Base-by-base conservation (phyloP, 30 jellyfish, hydroid and myxozoan species). In the Phacellophora camtschatica region DNA sequence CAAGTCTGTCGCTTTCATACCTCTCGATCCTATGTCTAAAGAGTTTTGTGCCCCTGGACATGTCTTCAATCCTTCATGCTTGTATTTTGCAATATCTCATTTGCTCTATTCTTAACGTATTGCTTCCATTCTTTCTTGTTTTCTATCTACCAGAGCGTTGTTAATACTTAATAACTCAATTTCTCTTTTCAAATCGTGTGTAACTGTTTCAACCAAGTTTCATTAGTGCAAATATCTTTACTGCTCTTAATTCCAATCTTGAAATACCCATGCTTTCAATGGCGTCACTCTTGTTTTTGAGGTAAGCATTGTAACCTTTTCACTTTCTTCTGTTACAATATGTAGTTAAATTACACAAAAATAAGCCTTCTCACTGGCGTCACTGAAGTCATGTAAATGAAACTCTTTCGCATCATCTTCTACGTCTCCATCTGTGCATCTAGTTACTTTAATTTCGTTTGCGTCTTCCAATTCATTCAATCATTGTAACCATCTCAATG, bases 241-340 rank as follows among this genome's bases (percentile, higher is more conserved):
- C 85, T 8, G 73, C 71, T 32, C 46, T 45, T 54, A 72, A 32
- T 33, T 72, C 71, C n/a, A 51, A 24, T 22, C 85, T 23, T 10
- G 71, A 53, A 9, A 72, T 72, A 11, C 53, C 23, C 49, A 23
- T 51, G 3, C 75, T 32, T 72, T 72, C 11, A 43, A 54, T 5
- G 88, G 88, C 3, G 75, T n/a, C 25, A 72, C 66, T 51, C 85
- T 49, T 34, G 85, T 49, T 32, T 72, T 49, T 32, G 85, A 72
- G 10, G 73, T 45, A 13, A 72, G 11, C 50, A 49, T 24, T 36
- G 64, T 72, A 32, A 48, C 29, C 24, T 72, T 10, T 2, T 20
- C 20, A 27, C 49, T 32, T 18, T 19, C 19, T 28, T 51, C 71
- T 72, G 85, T 72, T 6, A n/a, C 31, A 18, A 11, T 28, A 4